Evolutionary conservation across 2,797 vertebrate genomes (phyloP), one percentile per base, ranked within the genome.

Genomic region (Tiaroga cobitis): DNA sequence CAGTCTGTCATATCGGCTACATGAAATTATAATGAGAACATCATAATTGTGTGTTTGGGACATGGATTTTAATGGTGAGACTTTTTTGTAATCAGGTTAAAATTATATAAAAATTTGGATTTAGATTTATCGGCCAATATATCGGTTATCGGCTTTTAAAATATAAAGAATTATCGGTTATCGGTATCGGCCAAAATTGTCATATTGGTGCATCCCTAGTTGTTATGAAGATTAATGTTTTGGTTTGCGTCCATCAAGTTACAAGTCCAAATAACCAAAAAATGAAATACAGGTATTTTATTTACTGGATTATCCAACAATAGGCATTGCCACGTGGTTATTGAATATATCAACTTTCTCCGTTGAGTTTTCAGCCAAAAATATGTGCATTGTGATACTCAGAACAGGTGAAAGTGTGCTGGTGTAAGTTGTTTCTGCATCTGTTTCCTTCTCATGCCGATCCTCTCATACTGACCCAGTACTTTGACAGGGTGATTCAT

Each of bases 401-500:
- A 24, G 54, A 70, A 56, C 68, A 59, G 39, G 49, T 59, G 54
- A 5, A 29, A 46, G 73, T 43, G 39, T 63, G 69, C 69, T 63
- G 54, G 26, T 61, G 19, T 73, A 32, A 29, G n/a, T 18, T 37
- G 3, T 18, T 81, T 81, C 16, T 21, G 49, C 68, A 43, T 73
- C 59, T 73, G 68, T 82, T 80, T 49, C 26, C 9, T 43, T 67
- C 41, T 49, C 26, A 26, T 56, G 46, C 59, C 65, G 18, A 41
- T 8, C 11, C 49, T 59, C 43, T 54, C 32, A 59, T 9, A 19
- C 51, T 59, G 68, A 82, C 68, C 51, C 11, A 61, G 39, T 34
- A 18, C 13, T 8, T 3, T 49, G 54, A 49, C 81, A 74, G 81
- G 26, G 39, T 89, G 81, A 89, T 89, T 82, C 84, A 87, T 89